A percentile compares a stretch with the other conserved stretches of the same genome.
Evolutionary conservation across 92 coral and sea anemone genomes (phyloP).

Genomic region (Nematostella vectensis): DNA sequence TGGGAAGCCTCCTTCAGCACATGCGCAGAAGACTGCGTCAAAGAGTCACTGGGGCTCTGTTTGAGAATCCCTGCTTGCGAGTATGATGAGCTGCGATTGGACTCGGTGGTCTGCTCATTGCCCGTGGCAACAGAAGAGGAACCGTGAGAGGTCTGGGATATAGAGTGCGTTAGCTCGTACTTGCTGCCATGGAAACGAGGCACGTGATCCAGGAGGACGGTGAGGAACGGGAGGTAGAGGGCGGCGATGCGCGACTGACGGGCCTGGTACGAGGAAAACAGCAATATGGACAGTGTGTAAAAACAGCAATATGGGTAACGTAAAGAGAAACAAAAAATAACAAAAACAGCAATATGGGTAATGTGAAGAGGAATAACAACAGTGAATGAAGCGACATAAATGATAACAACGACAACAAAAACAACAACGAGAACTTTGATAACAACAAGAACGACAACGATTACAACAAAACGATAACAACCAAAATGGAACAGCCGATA

Average conservation of each 20-base stretch:
- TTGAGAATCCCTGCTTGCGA: slow-evolving; percentile 40
- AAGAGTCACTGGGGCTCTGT: slow-evolving; percentile 84
- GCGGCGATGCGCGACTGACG: slow-evolving; percentile 94
- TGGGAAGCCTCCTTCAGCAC: slow-evolving; percentile 84
- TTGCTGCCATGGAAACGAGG: slow-evolving; percentile 98
- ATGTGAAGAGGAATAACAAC: not conserved
- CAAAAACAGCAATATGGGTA: not conserved
- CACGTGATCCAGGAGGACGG: slow-evolving; percentile 87
- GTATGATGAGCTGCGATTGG: slow-evolving; percentile 86
- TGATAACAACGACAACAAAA: too few species aligned
- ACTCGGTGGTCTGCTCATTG: slow-evolving; percentile 60
- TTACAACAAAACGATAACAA: too few species aligned
- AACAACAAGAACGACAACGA: too few species aligned
- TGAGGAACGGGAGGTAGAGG: slow-evolving; percentile 86
- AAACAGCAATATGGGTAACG: too few species aligned
- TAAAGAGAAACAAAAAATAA: not conserved
- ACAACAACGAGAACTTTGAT: too few species aligned
- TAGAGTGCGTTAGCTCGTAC: slow-evolving; percentile 60
- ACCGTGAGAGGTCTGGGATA: slow-evolving; percentile 64
- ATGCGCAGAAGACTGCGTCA: slow-evolving; percentile 64
- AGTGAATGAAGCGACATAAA: too few species aligned
- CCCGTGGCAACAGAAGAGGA: slow-evolving; percentile 41
- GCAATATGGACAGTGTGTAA: not conserved
- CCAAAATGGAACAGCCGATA: too few species aligned
- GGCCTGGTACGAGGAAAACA: too few species aligned